A percentile compares a stretch with the other conserved stretches of the same genome.
Evolutionary conservation across 2,113 vertebrate genomes (phyloP).

Genomic region (Eubucco bourcierii): DNA sequence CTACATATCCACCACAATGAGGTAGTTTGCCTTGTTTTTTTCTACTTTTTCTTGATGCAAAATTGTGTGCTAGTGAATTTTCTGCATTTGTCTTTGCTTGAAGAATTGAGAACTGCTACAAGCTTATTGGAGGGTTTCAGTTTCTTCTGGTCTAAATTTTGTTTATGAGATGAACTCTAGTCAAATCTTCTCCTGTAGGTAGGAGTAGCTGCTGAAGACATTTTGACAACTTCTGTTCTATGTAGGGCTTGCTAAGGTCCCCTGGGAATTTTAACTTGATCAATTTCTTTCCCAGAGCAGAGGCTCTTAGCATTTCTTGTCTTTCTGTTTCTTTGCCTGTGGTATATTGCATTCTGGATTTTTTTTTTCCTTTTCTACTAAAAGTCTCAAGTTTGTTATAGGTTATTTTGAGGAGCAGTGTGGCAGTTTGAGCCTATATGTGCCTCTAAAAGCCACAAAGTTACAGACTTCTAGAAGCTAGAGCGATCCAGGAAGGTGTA

Average conservation of each 20-base stretch:
- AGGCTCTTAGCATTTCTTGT: background rate
- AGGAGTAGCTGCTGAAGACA: background rate
- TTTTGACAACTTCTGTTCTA: background rate
- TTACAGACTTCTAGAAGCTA: no score
- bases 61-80: background rate
- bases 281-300: background rate
- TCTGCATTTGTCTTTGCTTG: background rate
- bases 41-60: background rate
- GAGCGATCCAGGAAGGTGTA: no score
- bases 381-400: background rate
- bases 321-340: background rate
- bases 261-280: background rate
- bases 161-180: background rate
- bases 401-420: background rate
- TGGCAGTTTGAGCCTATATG: no score
- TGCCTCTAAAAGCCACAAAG: no score
- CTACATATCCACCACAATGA: background rate
- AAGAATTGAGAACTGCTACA: background rate
- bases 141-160: background rate
- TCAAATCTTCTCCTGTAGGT: background rate
- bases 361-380: background rate
- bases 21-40: rapidly evolving
- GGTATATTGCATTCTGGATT: background rate
- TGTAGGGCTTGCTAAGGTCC: background rate
- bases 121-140: background rate